Conservation (phyloP, 2,888 invertebrate genomes). For the Melipona bicolor region DNA sequence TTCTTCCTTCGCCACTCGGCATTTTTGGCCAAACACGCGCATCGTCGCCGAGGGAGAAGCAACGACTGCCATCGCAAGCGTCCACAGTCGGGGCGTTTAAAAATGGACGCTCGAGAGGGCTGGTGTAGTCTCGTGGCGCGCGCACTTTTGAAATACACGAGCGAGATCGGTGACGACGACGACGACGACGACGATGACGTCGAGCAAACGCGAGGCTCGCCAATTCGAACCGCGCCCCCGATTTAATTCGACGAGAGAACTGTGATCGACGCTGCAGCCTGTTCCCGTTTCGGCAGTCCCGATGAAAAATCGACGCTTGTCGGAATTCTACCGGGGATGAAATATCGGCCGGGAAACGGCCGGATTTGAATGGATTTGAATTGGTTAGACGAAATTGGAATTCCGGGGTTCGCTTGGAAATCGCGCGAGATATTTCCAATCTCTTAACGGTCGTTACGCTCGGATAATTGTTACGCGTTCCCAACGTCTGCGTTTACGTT, state of each 20-base stretch:
- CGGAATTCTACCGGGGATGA: background rate
- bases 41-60: conserved; percentile 26
- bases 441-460: background rate
- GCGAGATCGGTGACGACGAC: conserved; percentile 1
- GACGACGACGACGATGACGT: background rate
- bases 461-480: background rate
- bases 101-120: no score
- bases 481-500: no score
- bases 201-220: background rate
- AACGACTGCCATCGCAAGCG: background rate
- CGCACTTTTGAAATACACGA: conserved; percentile 34
- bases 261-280: no score
- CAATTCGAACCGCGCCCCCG: background rate
- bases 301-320: background rate
- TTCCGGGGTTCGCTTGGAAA: no score
- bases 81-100: no score
- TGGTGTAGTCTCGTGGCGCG: background rate
- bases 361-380: background rate
- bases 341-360: background rate
- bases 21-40: conserved; percentile 56
- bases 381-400: background rate
- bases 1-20: conserved; percentile 37
- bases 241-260: conserved; percentile 10
- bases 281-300: background rate
- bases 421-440: background rate